Base-by-base conservation (phyloP, 2,113 vertebrate species). In the Syrmaticus mikado region DNA sequence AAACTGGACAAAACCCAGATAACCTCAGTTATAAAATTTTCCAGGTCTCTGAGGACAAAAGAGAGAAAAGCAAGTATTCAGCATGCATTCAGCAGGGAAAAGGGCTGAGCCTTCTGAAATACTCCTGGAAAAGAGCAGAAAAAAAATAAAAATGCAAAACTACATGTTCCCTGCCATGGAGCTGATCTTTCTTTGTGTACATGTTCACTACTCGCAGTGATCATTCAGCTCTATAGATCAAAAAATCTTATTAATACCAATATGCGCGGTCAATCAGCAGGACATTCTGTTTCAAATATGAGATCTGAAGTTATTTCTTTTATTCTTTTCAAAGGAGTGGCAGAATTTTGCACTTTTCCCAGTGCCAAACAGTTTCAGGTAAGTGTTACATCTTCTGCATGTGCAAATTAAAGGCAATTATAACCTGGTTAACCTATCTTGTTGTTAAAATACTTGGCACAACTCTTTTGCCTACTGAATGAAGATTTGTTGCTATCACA, bases 391-490 rank as follows among this genome's bases (percentile, higher is more conserved):
- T 82, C 71, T 82, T 89, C 89, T 94, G 73, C 62, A 93, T 94
- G 82, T 40, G 45, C 71, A 87, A 95, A 95, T 95, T 96, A 92
- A 96, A 94, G 94, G 73, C 89, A 95, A 93, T 96, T 94, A 95
- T 70, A 95, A 94, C 82, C 94, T 82, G 79, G 73, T 70, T 95
- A 91, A 89, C 86, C 87, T 91, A 70, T 27, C 38, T 89, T 20
- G 9, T 92, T 77, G 74, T 95, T 95, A 85, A 92, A 95, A 96
- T 93, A 64, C 90, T 18, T 84, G 82, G 82, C 76, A 91, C 76
- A 93, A 65, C 32, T 82, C n/a, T 25, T 87, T 81, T 89, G 55
- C 73, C 61, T 48, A 1, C 53, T 50, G 50, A 88, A 64, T 28
- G 36, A 87, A 82, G 60, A 82, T 86, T 61, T 74, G 62, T 64